phyloP scores from a whole-genome alignment of 2,888 invertebrate genomes.

The Agrotis segetum region DNA sequence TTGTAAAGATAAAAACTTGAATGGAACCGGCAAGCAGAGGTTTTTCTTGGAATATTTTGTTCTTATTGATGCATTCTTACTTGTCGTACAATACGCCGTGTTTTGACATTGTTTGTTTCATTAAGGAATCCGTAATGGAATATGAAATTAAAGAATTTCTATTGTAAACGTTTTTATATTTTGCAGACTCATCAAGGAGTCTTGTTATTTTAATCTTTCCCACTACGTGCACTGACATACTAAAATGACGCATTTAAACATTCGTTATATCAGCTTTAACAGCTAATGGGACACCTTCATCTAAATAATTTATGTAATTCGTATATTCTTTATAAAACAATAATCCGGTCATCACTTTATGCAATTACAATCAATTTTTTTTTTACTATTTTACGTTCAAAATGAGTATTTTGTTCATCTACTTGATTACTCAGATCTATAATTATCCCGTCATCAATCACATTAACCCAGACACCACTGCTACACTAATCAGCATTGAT shows the following conservation, averaged over 20 bases:
- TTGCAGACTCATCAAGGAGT: background rate
- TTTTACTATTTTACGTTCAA: background rate
- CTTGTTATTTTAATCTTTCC: background rate
- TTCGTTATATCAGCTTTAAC: no score
- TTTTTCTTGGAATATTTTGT: slow-evolving; percentile 30
- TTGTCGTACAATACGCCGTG: background rate
- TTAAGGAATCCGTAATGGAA: background rate
- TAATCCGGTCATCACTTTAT: background rate
- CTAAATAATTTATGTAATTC: background rate
- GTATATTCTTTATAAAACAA: background rate
- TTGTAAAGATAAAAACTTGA: slow-evolving; percentile 46
- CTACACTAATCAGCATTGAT: no score
- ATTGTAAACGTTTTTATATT: background rate
- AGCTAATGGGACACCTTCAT: background rate
- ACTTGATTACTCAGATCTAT: background rate
- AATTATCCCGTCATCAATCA: background rate
- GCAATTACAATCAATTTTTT: background rate
- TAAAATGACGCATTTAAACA: rapidly evolving
- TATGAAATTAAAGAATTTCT: background rate
- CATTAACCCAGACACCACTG: no score
- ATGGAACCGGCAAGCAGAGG: slow-evolving; percentile 22
- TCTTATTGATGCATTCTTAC: slow-evolving; percentile 21
- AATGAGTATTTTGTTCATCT: background rate
- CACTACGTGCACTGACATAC: background rate
- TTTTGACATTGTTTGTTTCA: background rate